Evolutionary conservation across 2,113 vertebrate species (phyloP).

Genomic region (Microtus richardsoni): DNA sequence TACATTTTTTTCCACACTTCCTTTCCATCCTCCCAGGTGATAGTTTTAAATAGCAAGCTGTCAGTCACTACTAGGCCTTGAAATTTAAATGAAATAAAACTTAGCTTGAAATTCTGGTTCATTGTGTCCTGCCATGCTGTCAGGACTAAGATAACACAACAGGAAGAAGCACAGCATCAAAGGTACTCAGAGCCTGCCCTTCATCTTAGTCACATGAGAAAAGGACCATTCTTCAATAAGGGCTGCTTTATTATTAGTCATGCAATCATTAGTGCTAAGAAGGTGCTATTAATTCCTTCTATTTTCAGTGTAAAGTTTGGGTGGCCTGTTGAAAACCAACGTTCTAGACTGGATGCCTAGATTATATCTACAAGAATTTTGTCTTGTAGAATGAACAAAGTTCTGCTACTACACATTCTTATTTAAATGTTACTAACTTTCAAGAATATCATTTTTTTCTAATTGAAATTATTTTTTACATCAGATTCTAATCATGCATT

Average conservation of each 20-base stretch:
- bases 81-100: slow-evolving; percentile 6
- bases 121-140: not conserved
- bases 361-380: not conserved
- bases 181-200: not conserved
- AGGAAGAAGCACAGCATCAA: not conserved
- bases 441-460: not conserved
- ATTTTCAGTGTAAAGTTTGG: not conserved
- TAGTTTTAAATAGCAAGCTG: not conserved
- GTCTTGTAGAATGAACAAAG: not conserved
- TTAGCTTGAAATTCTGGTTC: not conserved
- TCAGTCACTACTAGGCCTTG: not conserved
- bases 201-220: not conserved
- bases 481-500: not conserved
- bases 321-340: not conserved
- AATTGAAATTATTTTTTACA: not conserved
- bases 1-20: no score
- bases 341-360: not conserved
- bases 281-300: not conserved
- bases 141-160: not conserved
- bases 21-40: not conserved
- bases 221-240: not conserved
- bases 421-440: not conserved
- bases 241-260: not conserved
- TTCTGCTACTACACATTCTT: not conserved
- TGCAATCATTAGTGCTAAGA: not conserved